Conservation (phyloP, 1,140 invertebrate species). For the Heliconius eleuchia region DNA sequence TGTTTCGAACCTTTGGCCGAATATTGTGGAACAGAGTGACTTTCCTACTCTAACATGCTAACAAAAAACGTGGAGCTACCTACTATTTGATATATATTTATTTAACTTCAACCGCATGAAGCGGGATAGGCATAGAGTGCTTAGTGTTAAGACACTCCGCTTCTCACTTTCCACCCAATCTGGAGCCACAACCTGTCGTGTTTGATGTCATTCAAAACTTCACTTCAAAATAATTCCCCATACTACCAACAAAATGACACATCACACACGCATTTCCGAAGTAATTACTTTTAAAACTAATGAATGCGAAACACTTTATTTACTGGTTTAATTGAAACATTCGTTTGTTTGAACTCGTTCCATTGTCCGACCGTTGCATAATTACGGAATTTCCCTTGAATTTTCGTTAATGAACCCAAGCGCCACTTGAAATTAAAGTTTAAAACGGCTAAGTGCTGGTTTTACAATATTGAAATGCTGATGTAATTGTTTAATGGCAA, state of each 20-base stretch:
- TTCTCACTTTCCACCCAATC: not conserved
- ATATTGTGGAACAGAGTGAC: no score
- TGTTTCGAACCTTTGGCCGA: no score
- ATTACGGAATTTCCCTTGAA: conserved; percentile 18
- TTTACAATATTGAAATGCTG: conserved; percentile 12
- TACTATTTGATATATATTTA: not conserved
- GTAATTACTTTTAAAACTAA: conserved; percentile 10
- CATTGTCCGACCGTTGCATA: conserved; percentile 14
- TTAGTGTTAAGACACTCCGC: not conserved
- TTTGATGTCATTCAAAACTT: no score
- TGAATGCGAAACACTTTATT: conserved; percentile 3
- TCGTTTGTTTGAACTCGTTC: conserved; percentile 2
- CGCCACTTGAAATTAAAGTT: conserved; percentile 23
- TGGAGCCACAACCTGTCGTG: not conserved
- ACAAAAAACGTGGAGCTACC: no score
- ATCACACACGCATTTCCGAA: not conserved
- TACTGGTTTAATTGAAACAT: conserved; percentile 14
- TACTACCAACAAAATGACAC: not conserved
- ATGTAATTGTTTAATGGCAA: conserved; percentile 27
- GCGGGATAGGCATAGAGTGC: not conserved
- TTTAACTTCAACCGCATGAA: not conserved
- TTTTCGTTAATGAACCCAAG: conserved; percentile 22
- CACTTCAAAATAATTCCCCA: not conserved
- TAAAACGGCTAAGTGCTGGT: conserved; percentile 23
- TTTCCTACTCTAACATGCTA: no score